Percentiles rank a stretch among this genome's conserved stretches.
Evolutionary conservation across 2,113 vertebrate genomes (phyloP).

Genomic region (Hoplias malabaricus): DNA sequence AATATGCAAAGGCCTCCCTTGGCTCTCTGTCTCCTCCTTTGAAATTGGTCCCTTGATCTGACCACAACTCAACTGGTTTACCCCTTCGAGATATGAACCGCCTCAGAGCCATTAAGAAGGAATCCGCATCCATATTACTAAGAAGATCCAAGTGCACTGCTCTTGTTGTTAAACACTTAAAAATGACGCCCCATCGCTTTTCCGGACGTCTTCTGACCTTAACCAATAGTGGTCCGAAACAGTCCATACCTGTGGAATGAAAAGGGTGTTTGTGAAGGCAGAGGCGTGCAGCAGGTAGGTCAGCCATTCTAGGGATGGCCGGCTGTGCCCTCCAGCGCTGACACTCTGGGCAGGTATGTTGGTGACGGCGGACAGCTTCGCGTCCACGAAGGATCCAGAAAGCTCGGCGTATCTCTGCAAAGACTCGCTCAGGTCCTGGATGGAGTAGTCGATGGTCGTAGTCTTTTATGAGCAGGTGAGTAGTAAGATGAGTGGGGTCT

Average conservation of each 20-base stretch:
- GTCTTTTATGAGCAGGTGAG: too few relatives aligned
- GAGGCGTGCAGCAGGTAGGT: neutral
- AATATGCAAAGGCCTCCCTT: neutral
- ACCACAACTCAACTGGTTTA: neutral
- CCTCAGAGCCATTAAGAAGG: neutral
- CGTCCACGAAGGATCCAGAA: neutral
- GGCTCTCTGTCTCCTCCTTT: neutral
- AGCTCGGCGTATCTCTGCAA: neutral
- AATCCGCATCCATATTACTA: neutral
- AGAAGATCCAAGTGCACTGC: neutral
- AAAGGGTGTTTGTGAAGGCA: neutral
- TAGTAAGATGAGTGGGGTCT: too few relatives aligned
- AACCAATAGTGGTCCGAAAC: too few relatives aligned
- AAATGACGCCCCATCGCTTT: neutral
- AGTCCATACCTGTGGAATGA: neutral
- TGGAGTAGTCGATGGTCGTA: too few relatives aligned
- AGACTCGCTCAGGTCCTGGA: neutral
- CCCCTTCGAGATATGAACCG: too few relatives aligned
- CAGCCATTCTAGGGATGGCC: neutral
- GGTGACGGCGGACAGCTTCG: neutral
- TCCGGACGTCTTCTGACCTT: too few relatives aligned
- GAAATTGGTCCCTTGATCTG: conserved; percentile 9
- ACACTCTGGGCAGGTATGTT: neutral
- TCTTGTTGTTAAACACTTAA: neutral
- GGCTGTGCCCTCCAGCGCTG: neutral